A percentile compares a stretch with the other conserved stretches of the same genome.
Evolutionary conservation across 2,888 invertebrate genomes (phyloP).

Genomic region (Penaeus monodon): DNA sequence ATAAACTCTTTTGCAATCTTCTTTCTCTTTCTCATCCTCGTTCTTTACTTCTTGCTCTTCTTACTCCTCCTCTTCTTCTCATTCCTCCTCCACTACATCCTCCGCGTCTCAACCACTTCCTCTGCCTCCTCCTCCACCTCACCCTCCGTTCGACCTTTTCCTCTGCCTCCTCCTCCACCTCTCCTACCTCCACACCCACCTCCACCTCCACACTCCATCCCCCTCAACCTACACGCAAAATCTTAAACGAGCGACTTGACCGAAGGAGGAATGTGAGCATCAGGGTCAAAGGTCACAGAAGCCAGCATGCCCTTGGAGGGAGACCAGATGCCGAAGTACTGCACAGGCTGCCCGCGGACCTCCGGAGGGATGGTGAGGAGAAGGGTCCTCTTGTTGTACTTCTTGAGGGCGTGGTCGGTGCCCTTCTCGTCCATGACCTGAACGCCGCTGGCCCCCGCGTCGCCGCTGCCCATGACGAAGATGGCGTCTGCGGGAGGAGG

Average conservation of each 20-base stretch:
- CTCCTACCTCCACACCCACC: not conserved
- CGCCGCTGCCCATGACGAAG: constrained; percentile 52
- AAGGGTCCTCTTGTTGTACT: constrained; percentile 48
- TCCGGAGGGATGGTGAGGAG: constrained; percentile 46
- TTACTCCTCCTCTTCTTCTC: not conserved
- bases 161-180: not conserved
- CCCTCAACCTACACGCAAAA: not conserved
- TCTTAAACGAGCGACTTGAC: constrained; percentile 16
- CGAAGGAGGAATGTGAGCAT: constrained; percentile 48
- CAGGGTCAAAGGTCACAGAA: constrained; percentile 58
- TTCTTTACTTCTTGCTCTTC: not conserved
- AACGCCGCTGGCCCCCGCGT: constrained; percentile 38
- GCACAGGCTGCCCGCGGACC: constrained; percentile 32
- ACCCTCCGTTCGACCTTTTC: not conserved
- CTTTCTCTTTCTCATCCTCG: too few relatives aligned
- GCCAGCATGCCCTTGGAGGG: constrained; percentile 62
- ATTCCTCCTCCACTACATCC: not conserved
- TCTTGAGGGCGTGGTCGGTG: constrained; percentile 33
- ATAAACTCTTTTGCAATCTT: not conserved
- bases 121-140: not conserved
- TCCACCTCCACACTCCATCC: not conserved
- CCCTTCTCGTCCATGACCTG: constrained; percentile 56
- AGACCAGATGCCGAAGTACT: constrained; percentile 65
- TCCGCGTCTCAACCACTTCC: not conserved
- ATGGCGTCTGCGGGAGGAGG: constrained; percentile 38